phyloP scores from a whole-genome alignment of 2,113 vertebrate species.

The Physeter macrocephalus region DNA sequence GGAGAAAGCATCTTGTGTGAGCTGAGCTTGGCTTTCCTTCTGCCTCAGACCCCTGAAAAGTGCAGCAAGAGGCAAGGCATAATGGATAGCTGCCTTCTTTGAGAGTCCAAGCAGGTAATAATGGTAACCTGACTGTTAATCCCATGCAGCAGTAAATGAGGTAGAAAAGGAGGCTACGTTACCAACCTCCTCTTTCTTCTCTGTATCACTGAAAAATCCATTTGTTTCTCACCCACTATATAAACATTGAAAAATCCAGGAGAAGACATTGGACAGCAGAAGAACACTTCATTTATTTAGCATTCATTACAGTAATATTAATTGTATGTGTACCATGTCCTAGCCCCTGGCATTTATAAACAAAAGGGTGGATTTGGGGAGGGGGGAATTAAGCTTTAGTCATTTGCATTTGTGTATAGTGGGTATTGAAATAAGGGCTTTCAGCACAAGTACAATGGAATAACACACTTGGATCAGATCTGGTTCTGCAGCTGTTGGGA shows the following conservation, averaged over 20 bases:
- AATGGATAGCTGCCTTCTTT: neutral
- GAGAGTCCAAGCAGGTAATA: neutral
- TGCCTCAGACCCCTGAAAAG: neutral
- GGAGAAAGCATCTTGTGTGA: neutral
- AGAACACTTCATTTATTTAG: neutral
- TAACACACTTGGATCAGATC: neutral
- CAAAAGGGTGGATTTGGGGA: neutral
- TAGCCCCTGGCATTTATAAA: neutral
- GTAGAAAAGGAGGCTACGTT: neutral
- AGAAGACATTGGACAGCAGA: neutral
- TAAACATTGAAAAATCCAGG: neutral
- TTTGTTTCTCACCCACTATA: neutral
- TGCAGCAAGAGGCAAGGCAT: neutral
- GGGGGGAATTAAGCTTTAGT: neutral
- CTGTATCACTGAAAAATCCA: neutral
- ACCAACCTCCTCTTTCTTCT: neutral
- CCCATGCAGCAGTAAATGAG: neutral
- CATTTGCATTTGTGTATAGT: neutral
- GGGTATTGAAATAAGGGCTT: neutral
- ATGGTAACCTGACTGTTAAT: neutral
- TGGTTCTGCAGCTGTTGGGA: neutral
- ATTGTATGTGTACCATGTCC: neutral
- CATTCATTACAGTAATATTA: neutral
- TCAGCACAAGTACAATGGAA: neutral
- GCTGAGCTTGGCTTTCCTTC: neutral